Evolutionary conservation across 2,797 vertebrate species (phyloP).

Genomic region (Rhinoraja longicauda): DNA sequence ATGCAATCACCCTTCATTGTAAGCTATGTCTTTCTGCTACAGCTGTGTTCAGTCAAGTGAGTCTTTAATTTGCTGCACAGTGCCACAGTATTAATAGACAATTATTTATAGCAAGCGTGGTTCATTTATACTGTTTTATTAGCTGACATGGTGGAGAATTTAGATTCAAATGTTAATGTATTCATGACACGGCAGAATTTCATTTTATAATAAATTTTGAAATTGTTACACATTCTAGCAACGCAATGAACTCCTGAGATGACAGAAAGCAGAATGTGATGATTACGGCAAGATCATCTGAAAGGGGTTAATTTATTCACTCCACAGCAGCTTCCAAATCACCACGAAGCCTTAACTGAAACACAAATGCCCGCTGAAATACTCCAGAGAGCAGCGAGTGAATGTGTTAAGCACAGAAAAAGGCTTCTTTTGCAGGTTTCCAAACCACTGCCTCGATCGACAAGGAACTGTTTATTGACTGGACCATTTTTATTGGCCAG

Average conservation of each 20-base stretch:
- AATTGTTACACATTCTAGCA: slow-evolving; percentile 15
- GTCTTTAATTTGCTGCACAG: slow-evolving; percentile 75
- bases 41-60: slow-evolving; percentile 68
- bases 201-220: slow-evolving; percentile 46
- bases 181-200: slow-evolving; percentile 72
- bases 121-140: slow-evolving; percentile 74
- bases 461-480: not conserved
- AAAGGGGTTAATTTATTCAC: slow-evolving; percentile 8
- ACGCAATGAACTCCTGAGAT: not conserved
- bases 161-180: slow-evolving; percentile 80
- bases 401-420: not conserved
- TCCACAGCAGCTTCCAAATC: not conserved
- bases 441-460: not conserved
- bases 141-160: slow-evolving; percentile 72
- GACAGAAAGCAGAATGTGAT: not conserved
- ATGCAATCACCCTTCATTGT: slow-evolving; percentile 40
- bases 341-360: slow-evolving; percentile 1
- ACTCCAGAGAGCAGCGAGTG: not conserved
- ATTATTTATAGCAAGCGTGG: slow-evolving; percentile 81
- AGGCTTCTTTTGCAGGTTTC: not conserved
- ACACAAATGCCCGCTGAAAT: not conserved
- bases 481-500: not conserved
- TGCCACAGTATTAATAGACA: slow-evolving; percentile 74
- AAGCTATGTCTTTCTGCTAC: slow-evolving; percentile 54
- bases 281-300: not conserved